Evolutionary conservation across 2,797 vertebrate genomes (phyloP).

Genomic region (Brachyrhaphis roseni): DNA sequence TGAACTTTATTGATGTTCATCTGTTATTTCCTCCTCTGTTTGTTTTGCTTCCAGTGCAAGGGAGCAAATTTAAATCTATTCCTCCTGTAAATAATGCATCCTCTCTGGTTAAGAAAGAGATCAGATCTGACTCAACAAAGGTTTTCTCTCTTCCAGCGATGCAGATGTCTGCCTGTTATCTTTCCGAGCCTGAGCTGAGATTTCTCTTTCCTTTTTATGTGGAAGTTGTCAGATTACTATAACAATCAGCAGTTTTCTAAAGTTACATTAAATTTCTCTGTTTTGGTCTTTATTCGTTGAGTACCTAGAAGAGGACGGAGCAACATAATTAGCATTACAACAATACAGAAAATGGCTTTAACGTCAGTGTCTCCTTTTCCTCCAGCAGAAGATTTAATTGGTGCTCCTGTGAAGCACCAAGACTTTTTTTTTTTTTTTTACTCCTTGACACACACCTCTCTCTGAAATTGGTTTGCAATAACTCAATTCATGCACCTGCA

Average conservation of each 20-base stretch:
- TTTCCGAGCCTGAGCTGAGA: neutral
- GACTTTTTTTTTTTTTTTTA: neutral
- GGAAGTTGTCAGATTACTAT: neutral
- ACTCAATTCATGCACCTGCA: neutral
- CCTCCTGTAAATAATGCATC: neutral
- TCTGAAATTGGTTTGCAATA: conserved; percentile 37
- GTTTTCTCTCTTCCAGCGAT: neutral
- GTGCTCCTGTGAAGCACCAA: neutral
- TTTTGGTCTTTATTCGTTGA: neutral
- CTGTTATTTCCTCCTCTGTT: neutral
- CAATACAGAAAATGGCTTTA: neutral
- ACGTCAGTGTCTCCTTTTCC: neutral
- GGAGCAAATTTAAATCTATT: neutral
- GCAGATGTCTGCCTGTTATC: neutral
- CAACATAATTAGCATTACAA: neutral
- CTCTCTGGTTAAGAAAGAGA: neutral
- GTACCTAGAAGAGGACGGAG: neutral
- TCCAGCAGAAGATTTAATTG: neutral
- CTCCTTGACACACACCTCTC: conserved; percentile 3
- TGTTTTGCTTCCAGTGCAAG: neutral
- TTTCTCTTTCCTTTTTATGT: neutral
- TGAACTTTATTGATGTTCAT: neutral
- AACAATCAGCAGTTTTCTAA: neutral
- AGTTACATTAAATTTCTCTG: neutral
- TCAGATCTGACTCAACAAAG: neutral